A percentile compares a stretch with the other conserved stretches of the same genome.
These are phyloP conservation scores for Lutraria lutraria DNA, from an alignment of 2,888 invertebrate species.

Conservation along the genomic window DNA sequence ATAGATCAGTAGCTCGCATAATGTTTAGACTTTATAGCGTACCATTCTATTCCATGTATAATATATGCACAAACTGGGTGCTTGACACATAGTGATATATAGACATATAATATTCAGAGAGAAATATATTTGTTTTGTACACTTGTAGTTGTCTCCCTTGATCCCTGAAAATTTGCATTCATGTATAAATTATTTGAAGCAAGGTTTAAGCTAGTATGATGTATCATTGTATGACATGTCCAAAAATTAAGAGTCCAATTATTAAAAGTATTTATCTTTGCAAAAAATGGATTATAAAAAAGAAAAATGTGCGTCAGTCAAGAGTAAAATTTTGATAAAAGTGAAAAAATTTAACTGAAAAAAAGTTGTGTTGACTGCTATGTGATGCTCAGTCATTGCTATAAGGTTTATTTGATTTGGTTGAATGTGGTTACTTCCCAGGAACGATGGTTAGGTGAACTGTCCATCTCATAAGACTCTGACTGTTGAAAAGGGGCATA, in stretches of 20 bases:
- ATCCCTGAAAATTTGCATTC: neutral
- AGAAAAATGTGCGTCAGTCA: no score
- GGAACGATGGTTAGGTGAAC: no score
- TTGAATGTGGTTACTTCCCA: no score
- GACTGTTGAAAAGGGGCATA: no score
- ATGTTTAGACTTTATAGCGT: neutral
- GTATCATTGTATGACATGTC: neutral
- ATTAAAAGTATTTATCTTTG: neutral
- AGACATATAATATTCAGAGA: neutral
- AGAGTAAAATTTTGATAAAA: no score
- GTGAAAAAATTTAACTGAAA: no score
- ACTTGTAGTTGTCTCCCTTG: neutral
- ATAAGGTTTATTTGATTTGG: no score
- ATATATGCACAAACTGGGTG: slow-evolving; percentile 5
- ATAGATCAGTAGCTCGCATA: neutral
- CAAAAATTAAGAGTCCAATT: neutral
- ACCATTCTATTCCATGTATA: neutral
- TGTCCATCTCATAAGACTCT: no score
- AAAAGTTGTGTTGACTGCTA: no score
- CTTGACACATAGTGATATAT: neutral
- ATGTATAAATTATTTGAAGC: neutral
- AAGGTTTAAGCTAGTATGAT: neutral
- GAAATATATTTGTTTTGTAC: neutral
- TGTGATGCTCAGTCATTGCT: no score
- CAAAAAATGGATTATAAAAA: neutral